Evolutionary conservation across 2,797 vertebrate species (phyloP).

Genomic region (Petrocephalus sullivani): DNA sequence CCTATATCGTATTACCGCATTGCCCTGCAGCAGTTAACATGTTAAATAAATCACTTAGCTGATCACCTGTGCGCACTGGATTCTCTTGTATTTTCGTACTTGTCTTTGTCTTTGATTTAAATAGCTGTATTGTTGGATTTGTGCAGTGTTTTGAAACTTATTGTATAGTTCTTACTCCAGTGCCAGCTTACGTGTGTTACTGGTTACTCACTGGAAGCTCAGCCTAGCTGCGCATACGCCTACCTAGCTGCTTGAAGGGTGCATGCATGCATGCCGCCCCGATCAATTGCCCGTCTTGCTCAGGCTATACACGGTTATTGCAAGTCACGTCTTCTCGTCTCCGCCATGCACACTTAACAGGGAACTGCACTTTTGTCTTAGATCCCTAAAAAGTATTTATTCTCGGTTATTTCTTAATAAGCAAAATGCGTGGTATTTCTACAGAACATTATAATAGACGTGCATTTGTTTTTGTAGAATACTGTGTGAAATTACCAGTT

Average conservation of each 20-base stretch:
- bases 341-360: not conserved
- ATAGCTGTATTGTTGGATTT: not conserved
- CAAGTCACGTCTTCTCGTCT: not conserved
- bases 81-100: not conserved
- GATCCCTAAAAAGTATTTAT: too few species aligned
- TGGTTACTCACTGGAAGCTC: not conserved
- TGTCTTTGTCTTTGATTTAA: not conserved
- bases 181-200: not conserved
- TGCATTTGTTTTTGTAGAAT: too few species aligned
- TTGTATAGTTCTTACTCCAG: not conserved
- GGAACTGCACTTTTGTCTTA: not conserved
- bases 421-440: too few species aligned
- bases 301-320: not conserved
- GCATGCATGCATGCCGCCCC: not conserved
- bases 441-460: too few species aligned
- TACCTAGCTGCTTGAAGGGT: not conserved
- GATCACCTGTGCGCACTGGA: not conserved
- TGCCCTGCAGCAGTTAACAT: not conserved
- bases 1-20: not conserved
- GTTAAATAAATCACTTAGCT: not conserved
- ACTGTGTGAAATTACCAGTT: too few species aligned
- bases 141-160: not conserved
- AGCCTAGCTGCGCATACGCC: not conserved
- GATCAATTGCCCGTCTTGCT: not conserved
- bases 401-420: too few species aligned